Evolutionary conservation across 2,888 invertebrate genomes (phyloP), one percentile per base, ranked within the genome.

Genomic region (Dendrolimus pini): DNA sequence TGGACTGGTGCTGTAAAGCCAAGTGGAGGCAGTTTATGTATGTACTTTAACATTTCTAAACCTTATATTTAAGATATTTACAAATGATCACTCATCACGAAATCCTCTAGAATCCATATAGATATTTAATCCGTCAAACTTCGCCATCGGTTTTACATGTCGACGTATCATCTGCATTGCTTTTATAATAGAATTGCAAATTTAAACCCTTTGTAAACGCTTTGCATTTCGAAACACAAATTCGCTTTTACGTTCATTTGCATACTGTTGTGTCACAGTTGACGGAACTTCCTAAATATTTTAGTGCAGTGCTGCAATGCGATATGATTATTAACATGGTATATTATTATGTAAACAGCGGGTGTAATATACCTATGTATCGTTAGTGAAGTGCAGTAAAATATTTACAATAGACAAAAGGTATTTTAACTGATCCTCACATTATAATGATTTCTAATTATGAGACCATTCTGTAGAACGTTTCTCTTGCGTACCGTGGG

Each of bases 201-300:
- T 90, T 88, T 88, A 82, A 89, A 84, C 88, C 86, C 85, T 87
- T 86, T 84, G 88, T 88, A 89, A 88, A 83, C 86, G 83, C 76
- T 86, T 78, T 77, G 85, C 83, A 85, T 89, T 88, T 79, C 78
- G 78, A 74, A 84, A 90, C 89, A 89, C 87, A 87, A 89, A 87
- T 88, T 89, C 77, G 87, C 89, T 90, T 89, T 90, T 84, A 90
- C 80, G 83, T 78, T 78, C 80, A 89, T 90, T 90, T 89, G 86
- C 89, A 89, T 84, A 74, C 75, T 77, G 75, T 78, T 72, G 69
- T 77, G 82, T 81, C 82, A 77, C 81, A 78, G 77, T 82, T 80
- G 83, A 69, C 79, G 78, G 73, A 80, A 85, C 83, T 84, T 82
- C 79, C 81, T 75, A 81, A 82, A 78, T 77, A 69, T 69, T 70